Evolutionary conservation across 2,797 vertebrate species (phyloP).

Genomic region (Enteromius mattozi): DNA sequence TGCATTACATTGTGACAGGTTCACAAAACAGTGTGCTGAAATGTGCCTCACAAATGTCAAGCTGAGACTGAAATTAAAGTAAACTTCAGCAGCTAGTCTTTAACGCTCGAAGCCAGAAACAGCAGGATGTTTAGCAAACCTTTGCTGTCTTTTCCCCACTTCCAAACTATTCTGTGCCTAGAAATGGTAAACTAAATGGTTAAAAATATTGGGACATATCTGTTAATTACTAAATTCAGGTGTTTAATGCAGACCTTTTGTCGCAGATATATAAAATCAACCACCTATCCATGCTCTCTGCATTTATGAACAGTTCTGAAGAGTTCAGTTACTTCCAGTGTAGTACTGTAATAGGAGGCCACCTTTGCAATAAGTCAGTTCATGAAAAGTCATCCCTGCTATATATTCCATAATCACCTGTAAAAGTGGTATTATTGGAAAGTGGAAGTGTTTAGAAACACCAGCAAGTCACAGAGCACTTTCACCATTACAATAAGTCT

Average conservation of each 20-base stretch:
- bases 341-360: not conserved
- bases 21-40: conserved; percentile 19
- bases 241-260: not conserved
- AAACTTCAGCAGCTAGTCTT: conserved; percentile 20
- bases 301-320: not conserved
- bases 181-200: not conserved
- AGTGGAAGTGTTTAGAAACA: too few relatives aligned
- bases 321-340: not conserved
- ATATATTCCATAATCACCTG: too few relatives aligned
- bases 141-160: not conserved
- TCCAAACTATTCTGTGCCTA: not conserved
- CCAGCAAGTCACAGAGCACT: too few relatives aligned
- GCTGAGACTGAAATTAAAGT: conserved; percentile 20
- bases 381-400: too few relatives aligned
- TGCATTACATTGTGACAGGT: conserved; percentile 16
- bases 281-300: not conserved
- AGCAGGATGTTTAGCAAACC: not conserved
- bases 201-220: not conserved
- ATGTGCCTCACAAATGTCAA: conserved; percentile 15
- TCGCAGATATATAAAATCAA: not conserved
- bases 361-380: not conserved
- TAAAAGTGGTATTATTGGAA: too few relatives aligned
- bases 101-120: not conserved
- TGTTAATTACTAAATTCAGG: not conserved
- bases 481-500: too few relatives aligned